Evolutionary conservation across 2,113 vertebrate genomes (phyloP).

Genomic region (Anoplopoma fimbria): DNA sequence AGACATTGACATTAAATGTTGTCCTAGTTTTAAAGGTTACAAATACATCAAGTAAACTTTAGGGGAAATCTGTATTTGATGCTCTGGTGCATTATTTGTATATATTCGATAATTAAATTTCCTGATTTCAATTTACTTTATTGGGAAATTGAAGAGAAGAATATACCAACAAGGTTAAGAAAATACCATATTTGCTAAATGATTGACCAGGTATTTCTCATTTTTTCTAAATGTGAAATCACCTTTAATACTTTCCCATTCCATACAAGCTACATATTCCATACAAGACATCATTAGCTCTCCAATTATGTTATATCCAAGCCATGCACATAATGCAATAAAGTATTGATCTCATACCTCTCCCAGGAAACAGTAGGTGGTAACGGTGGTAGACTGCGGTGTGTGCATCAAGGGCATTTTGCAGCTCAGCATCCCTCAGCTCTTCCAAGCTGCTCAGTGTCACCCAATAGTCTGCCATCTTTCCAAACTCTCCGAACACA

Average conservation of each 20-base stretch:
- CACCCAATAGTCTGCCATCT: conserved; percentile 85
- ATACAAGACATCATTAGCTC: not conserved
- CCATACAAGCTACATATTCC: too few relatives aligned
- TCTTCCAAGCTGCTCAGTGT: conserved; percentile 87
- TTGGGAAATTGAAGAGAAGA: not conserved
- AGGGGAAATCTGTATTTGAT: not conserved
- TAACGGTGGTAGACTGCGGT: conserved; percentile 58
- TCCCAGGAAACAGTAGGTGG: too few relatives aligned
- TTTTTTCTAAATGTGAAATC: not conserved
- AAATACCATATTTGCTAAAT: too few relatives aligned
- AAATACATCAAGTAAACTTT: not conserved
- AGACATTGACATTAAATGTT: not conserved
- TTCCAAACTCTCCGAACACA: conserved; percentile 85
- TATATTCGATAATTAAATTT: not conserved
- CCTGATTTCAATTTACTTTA: not conserved
- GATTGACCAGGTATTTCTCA: not conserved
- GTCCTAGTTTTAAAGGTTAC: not conserved
- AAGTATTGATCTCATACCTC: too few relatives aligned
- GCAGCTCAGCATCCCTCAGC: too few relatives aligned
- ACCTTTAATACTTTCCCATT: not conserved
- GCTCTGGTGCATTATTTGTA: not conserved
- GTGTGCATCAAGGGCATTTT: conserved; percentile 80
- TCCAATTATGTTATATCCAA: not conserved
- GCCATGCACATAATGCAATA: too few relatives aligned
- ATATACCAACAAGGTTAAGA: not conserved